Conservation (phyloP, 1,140 invertebrate genomes). For the Anastatus disparis region DNA sequence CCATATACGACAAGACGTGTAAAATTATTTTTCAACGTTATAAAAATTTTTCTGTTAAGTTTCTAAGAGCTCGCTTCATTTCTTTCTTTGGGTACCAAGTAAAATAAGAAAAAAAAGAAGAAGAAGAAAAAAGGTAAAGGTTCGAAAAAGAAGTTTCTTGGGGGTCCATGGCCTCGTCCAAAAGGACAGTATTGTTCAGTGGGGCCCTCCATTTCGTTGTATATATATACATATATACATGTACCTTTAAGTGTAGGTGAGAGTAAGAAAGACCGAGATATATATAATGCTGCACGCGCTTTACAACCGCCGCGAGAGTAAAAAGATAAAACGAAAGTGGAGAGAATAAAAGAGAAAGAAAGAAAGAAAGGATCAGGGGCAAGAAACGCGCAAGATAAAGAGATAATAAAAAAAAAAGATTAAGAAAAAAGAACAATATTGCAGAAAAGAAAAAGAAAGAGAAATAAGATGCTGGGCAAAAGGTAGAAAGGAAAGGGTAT, state of each 20-base stretch:
- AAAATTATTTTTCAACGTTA: too few relatives aligned
- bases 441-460: not conserved
- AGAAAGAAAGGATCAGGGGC: not conserved
- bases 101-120: too few relatives aligned
- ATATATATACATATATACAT: too few relatives aligned
- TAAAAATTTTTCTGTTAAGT: too few relatives aligned
- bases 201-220: slow-evolving; percentile 12
- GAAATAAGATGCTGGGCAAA: slow-evolving; percentile 8
- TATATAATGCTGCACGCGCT: slow-evolving; percentile 6
- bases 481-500: slow-evolving; percentile 27
- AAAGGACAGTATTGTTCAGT: slow-evolving; percentile 45
- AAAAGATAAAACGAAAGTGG: slow-evolving; percentile 1
- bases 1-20: too few relatives aligned
- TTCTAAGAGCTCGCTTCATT: too few relatives aligned
- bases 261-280: not conserved
- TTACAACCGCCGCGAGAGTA: not conserved
- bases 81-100: too few relatives aligned
- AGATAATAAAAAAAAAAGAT: slow-evolving; percentile 32
- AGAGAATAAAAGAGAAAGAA: slow-evolving; percentile 7
- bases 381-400: slow-evolving; percentile 30
- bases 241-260: slow-evolving; percentile 1
- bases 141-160: not conserved
- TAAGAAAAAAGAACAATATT: not conserved
- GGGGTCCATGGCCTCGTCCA: slow-evolving; percentile 12
- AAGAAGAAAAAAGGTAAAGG: too few relatives aligned